These are phyloP conservation scores for Tapirus indicus DNA, from an alignment of 2,797 vertebrate species.

Conservation along the genomic window DNA sequence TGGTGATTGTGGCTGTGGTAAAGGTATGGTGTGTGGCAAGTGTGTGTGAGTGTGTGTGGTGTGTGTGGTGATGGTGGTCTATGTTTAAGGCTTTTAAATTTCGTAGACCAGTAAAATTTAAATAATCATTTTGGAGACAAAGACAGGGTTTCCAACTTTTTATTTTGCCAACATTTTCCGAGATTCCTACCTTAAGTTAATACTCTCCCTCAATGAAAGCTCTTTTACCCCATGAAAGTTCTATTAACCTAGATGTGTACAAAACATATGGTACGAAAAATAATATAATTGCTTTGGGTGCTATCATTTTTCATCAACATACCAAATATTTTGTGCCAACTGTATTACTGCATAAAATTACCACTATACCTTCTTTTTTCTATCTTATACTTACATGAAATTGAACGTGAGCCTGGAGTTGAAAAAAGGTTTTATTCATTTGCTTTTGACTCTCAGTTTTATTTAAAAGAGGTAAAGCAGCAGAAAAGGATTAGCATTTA, in stretches of 20 bases:
- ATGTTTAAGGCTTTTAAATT: not conserved
- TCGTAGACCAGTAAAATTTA: not conserved
- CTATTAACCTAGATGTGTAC: not conserved
- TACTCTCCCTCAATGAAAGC: not conserved
- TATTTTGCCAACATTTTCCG: not conserved
- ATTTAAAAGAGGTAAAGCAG: not conserved
- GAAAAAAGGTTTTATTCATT: not conserved
- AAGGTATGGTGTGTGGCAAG: not conserved
- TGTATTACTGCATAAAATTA: not conserved
- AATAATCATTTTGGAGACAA: not conserved
- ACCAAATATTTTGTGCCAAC: not conserved
- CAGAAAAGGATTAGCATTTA: not conserved
- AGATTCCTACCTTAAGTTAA: not conserved
- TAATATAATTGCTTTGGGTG: not conserved
- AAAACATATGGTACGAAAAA: not conserved
- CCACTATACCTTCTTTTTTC: not conserved
- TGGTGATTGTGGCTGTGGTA: not conserved
- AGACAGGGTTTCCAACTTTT: not conserved
- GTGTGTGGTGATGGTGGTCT: not conserved
- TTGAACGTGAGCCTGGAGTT: not conserved
- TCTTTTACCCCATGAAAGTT: not conserved
- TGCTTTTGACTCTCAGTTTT: not conserved
- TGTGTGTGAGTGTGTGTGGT: not conserved
- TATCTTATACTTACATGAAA: not conserved
- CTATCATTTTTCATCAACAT: not conserved